A percentile compares a stretch with the other conserved stretches of the same genome.
Evolutionary conservation across 1,140 invertebrate genomes (phyloP).

Genomic region (Cydia fagiglandana): DNA sequence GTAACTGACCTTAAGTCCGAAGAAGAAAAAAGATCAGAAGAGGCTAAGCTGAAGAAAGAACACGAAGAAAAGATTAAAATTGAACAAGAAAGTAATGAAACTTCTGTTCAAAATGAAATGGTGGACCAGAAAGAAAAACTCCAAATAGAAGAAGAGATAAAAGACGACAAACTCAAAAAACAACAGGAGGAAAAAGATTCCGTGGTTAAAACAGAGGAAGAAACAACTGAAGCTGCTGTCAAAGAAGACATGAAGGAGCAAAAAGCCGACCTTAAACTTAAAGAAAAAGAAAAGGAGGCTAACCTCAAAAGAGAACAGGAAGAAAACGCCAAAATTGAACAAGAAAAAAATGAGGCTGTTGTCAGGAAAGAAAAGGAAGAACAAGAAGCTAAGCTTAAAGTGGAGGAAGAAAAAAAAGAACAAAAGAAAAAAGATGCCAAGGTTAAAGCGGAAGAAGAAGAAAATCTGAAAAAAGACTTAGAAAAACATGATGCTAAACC

Average conservation of each 20-base stretch:
- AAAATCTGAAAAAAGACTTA: conserved; percentile 36
- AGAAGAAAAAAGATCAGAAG: background rate
- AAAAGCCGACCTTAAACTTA: conserved; percentile 28
- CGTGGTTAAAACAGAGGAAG: no score
- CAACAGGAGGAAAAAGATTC: background rate
- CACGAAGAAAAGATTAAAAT: background rate
- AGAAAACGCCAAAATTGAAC: conserved; percentile 39
- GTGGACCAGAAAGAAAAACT: background rate
- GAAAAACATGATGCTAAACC: conserved; percentile 44
- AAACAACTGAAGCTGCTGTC: background rate
- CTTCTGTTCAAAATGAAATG: background rate
- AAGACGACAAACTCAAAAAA: background rate
- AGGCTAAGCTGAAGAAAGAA: background rate
- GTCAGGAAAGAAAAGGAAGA: conserved; percentile 37
- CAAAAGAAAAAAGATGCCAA: conserved; percentile 32
- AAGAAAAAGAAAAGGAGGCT: conserved; percentile 39
- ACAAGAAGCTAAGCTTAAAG: conserved; percentile 33
- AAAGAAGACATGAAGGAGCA: background rate
- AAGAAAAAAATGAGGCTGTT: conserved; percentile 1
- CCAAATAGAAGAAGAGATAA: background rate
- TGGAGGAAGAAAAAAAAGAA: conserved; percentile 27
- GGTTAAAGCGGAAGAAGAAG: conserved; percentile 39
- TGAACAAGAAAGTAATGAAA: conserved; percentile 25
- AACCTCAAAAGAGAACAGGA: conserved; percentile 32
- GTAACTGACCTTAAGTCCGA: background rate